These are phyloP conservation scores for Delia radicum DNA, from an alignment of 1,140 invertebrate species.

Conservation along the genomic window DNA sequence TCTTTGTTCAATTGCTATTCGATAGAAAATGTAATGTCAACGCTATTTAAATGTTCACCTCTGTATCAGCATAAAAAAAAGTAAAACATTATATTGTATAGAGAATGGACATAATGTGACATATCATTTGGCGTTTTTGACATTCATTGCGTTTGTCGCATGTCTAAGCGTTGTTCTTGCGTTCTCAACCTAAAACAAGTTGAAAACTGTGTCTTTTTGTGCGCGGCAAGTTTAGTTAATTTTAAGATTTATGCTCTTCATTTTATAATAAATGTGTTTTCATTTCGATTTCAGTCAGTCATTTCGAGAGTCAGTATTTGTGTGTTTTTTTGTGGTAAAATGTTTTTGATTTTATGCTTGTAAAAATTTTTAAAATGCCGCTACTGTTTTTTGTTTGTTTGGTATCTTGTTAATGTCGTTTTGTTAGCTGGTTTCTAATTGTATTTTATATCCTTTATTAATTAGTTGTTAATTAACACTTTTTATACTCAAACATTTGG, in stretches of 20 bases:
- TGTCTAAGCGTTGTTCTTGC: constrained; percentile 15
- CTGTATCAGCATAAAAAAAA: no score
- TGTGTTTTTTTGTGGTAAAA: background rate
- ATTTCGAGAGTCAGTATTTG: background rate
- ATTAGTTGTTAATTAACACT: constrained; percentile 23
- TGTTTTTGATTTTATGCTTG: constrained; percentile 8
- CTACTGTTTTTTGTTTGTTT: background rate
- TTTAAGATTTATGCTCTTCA: constrained; percentile 22
- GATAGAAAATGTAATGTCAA: no score
- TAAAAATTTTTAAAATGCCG: background rate
- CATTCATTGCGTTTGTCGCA: constrained; percentile 23
- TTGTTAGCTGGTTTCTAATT: background rate
- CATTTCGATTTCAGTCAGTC: constrained; percentile 14
- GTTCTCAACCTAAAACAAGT: background rate
- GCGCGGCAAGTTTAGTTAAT: background rate
- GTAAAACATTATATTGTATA: background rate
- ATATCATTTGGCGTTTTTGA: constrained; percentile 23
- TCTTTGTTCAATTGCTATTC: no score
- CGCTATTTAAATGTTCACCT: no score
- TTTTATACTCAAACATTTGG: background rate
- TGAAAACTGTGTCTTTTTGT: background rate
- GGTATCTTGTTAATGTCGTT: background rate
- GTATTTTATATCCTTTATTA: constrained; percentile 12
- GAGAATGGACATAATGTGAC: constrained; percentile 15
- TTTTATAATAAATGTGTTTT: constrained; percentile 24